A percentile compares a stretch with the other conserved stretches of the same genome.
These are phyloP conservation scores for Aspidoscelis tigris DNA, from an alignment of 2,113 vertebrate genomes.

Conservation along the genomic window DNA sequence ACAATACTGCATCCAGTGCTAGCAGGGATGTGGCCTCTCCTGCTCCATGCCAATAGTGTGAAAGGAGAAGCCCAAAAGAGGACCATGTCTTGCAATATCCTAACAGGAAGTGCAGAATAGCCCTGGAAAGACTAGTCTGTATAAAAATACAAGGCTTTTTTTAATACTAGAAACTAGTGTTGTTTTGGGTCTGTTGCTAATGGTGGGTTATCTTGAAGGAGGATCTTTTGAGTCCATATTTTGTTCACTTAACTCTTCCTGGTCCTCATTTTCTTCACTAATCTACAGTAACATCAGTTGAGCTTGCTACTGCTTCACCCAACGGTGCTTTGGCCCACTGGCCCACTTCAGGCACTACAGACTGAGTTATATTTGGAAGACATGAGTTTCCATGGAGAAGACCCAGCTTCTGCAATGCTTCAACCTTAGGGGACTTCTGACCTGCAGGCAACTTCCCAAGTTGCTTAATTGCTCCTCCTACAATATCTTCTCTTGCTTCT, in stretches of 20 bases:
- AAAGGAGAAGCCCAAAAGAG: no score
- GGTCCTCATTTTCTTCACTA: neutral
- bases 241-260: neutral
- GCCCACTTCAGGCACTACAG: neutral
- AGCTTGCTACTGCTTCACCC: neutral
- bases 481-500: neutral
- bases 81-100: no score
- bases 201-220: neutral
- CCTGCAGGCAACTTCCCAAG: neutral
- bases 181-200: neutral
- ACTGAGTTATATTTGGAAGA: neutral
- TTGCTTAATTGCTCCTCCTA: neutral
- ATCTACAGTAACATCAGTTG: neutral
- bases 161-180: neutral
- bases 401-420: constrained; percentile 51
- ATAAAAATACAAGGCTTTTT: neutral
- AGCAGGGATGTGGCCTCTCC: no score
- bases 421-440: constrained; percentile 36
- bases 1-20: no score
- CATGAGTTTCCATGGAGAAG: constrained; percentile 32
- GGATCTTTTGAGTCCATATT: neutral
- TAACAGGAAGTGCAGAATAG: neutral
- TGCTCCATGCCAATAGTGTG: no score
- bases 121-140: neutral
- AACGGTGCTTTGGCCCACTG: neutral